Evolutionary conservation across 2,888 invertebrate genomes (phyloP), one percentile per base, ranked within the genome.

Genomic region (Lathronympha strigana): DNA sequence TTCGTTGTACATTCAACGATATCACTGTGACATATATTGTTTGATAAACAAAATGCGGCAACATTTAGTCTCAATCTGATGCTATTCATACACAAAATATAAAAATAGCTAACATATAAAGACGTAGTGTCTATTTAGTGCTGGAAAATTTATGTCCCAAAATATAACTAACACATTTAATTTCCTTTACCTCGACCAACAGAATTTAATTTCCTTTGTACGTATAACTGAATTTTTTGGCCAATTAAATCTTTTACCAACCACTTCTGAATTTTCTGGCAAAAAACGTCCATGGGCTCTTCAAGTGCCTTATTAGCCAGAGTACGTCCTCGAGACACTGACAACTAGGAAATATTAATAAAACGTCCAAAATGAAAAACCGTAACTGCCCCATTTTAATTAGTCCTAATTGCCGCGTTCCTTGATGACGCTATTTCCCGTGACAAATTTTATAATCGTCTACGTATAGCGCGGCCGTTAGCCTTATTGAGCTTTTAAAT

Each of bases 341-440:
- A 61, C 61, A 66, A 61, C 66, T 61, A 64, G 60, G 64, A 60
- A 64, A 64, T 67, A 67, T 63, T 64, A 61, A 67, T 64, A 64
- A 64, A 67, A 67, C 49, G 63, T 67, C 63, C 54, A 33, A 67
- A 60, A 54, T 58, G 58, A 63, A 67, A 64, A 55, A 60, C 60
- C 38, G 64, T 60, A 60, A 64, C 68, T 68, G 68, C 72, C 71
- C 68, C 71, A 68, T 77, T 79, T 76, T 78, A 79, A 80, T 80
- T 78, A 77, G 70, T 63, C 64, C 66, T 74, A 77, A 78, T 75
- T 71, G 70, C 68, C 68, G 47, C 68, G 68, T 67, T 69, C 69
- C 69, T 68, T 69, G 74, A 74, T 63, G 69, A 70, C 53, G 71
- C 68, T 68, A 72, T 70, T 73, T 67, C 71, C 71, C 67, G 72